Evolutionary conservation across 2,888 invertebrate genomes (phyloP), one percentile per base, ranked within the genome.

Genomic region (Drosophila pegasa): DNA sequence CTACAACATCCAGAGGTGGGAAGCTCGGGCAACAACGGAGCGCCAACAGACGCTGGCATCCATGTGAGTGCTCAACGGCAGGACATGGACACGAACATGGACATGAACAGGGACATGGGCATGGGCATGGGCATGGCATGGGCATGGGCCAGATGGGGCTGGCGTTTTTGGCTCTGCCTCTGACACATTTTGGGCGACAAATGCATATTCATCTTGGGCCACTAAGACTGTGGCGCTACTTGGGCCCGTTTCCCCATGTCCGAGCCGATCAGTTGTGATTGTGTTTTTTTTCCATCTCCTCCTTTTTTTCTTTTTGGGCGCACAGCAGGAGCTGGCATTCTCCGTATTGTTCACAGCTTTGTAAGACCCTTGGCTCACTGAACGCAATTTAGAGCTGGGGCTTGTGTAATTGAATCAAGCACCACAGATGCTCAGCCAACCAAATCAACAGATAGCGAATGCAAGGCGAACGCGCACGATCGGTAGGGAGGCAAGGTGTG

Each of bases 331-430:
- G 76, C 47, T 51, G 54, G 54, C 55, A 59, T 77, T 77, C 68
- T 56, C 33, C 62, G 75, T 66, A 75, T 75, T 71, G 66, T 75
- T 75, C 75, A 75, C 75, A 75, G 75, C 75, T 75, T 59, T 75
- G 65, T 65, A 64, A 57, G 56, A 40, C 35, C 57, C 35, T 43
- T 64, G 47, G 69, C 45, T 74, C 78, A 59, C 37, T 68, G 78
- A 60, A 50, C 75, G 48, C 75, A 83, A 86, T 73, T 69, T 63
- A 57, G 54, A 81, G 67, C 67, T 57, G 61, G 62, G 70, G 35
- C 62, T 22, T 69, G 79, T 87, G 85, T 75, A 87, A 81, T 84
- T 78, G 75, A 75, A 78, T 75, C 55, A 64, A 55, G 35, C 43
- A 40, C 29, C 45, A 55, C 47, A 61, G 50, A 10, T 56, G 48